Percentiles rank a stretch among this genome's conserved stretches.
These are phyloP conservation scores for Bombus terrestris DNA, from an alignment of 1,140 invertebrate species.

Conservation along the genomic window DNA sequence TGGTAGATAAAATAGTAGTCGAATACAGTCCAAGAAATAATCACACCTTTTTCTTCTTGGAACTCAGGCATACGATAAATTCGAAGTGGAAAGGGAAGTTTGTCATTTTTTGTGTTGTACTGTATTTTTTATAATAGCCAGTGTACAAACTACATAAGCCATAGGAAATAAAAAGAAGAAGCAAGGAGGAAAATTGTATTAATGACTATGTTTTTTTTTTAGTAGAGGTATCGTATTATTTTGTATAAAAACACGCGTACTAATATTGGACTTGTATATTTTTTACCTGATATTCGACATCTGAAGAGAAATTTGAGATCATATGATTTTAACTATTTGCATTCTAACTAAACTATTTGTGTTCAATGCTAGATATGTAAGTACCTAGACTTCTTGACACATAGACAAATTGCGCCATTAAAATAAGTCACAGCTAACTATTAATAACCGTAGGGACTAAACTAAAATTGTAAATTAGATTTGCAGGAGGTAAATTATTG, in stretches of 20 bases:
- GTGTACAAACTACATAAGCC: no score
- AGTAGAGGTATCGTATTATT: no score
- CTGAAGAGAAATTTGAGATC: neutral
- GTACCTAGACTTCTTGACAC: neutral
- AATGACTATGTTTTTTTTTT: no score
- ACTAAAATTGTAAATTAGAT: slow-evolving; percentile 8
- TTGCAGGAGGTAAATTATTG: neutral
- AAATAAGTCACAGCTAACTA: neutral
- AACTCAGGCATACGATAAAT: neutral
- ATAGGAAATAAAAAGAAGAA: no score
- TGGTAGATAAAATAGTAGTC: neutral
- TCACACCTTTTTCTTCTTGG: neutral
- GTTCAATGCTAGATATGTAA: neutral
- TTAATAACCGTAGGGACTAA: neutral
- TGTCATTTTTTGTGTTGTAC: neutral
- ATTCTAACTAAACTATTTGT: neutral
- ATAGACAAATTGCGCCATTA: neutral
- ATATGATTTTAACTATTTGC: neutral
- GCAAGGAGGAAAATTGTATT: no score
- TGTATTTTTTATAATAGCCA: neutral
- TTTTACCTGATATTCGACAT: neutral
- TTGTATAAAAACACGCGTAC: no score
- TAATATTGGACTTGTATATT: neutral
- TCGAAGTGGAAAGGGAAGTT: neutral
- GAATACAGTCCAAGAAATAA: neutral